A percentile compares a stretch with the other conserved stretches of the same genome.
Conservation (phyloP, 2,888 invertebrate species). For the Stenodema calcarata region DNA sequence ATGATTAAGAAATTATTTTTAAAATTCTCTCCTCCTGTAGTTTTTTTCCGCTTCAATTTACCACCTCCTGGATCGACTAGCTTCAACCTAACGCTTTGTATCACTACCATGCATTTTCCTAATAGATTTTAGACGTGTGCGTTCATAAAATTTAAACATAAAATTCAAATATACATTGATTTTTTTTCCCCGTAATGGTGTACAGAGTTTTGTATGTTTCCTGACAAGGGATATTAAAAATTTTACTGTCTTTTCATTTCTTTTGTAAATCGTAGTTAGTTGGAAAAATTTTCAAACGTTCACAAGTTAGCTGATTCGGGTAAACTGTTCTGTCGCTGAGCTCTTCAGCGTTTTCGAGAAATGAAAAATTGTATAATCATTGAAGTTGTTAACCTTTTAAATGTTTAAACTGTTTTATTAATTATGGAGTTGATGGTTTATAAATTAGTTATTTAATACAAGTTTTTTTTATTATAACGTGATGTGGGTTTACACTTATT, state of each 20-base stretch:
- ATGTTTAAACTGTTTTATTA: conserved; percentile 51
- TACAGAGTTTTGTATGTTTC: conserved; percentile 8
- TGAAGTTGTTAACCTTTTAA: conserved; percentile 51
- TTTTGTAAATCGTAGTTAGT: conserved; percentile 18
- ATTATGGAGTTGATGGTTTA: conserved; percentile 41
- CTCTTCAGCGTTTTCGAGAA: conserved; percentile 25
- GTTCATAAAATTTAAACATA: neutral
- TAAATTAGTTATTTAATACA: conserved; percentile 43
- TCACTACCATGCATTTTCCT: neutral
- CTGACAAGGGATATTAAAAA: neutral
- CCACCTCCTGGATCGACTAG: neutral
- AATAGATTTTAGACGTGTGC: conserved; percentile 6
- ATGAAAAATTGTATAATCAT: conserved; percentile 25
- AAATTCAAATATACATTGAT: neutral
- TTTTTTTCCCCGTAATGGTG: neutral
- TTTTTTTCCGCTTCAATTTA: neutral
- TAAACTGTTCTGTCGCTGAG: conserved; percentile 43
- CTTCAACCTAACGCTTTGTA: conserved; percentile 8
- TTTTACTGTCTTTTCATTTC: neutral
- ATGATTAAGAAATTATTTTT: neutral
- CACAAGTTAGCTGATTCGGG: conserved; percentile 54
- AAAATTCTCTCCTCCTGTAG: neutral
- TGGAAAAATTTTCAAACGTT: conserved; percentile 29
- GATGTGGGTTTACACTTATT: conserved; percentile 20
- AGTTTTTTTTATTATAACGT: conserved; percentile 11